phyloP scores from a whole-genome alignment of 1,140 invertebrate genomes.

The Chelonus insularis region DNA sequence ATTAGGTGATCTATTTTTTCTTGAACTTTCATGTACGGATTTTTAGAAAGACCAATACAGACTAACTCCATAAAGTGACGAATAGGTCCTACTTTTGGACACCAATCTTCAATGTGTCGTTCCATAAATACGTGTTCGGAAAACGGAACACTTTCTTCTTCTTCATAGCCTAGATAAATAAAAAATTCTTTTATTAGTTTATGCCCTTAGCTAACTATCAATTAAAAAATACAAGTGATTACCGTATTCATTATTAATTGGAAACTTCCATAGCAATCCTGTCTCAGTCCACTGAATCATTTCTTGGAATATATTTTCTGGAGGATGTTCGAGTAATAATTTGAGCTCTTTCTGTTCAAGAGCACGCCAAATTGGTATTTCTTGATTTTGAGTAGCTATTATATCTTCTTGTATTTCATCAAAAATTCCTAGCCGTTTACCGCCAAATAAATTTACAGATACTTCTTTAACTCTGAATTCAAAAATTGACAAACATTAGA shows the following conservation, averaged over 20 bases:
- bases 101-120: slow-evolving; percentile 80
- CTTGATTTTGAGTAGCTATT: slow-evolving; percentile 40
- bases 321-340: slow-evolving; percentile 68
- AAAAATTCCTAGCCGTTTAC: slow-evolving; percentile 66
- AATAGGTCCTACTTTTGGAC: slow-evolving; percentile 86
- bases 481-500: too few relatives aligned
- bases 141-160: slow-evolving; percentile 81
- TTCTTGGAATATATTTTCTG: slow-evolving; percentile 89
- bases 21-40: slow-evolving; percentile 84
- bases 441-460: slow-evolving; percentile 63
- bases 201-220: slow-evolving; percentile 24
- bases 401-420: slow-evolving; percentile 37
- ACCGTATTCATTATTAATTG: slow-evolving; percentile 97
- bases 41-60: slow-evolving; percentile 90
- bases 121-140: slow-evolving; percentile 94
- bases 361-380: slow-evolving; percentile 70
- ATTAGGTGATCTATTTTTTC: slow-evolving; percentile 89
- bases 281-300: slow-evolving; percentile 93
- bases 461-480: not conserved
- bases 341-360: slow-evolving; percentile 69
- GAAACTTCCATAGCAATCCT: slow-evolving; percentile 95
- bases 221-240: slow-evolving; percentile 2
- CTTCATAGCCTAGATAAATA: slow-evolving; percentile 69
- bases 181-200: slow-evolving; percentile 27
- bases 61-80: slow-evolving; percentile 97